Evolutionary conservation across 2,888 invertebrate species (phyloP).

Genomic region (Drosophila histrio): DNA sequence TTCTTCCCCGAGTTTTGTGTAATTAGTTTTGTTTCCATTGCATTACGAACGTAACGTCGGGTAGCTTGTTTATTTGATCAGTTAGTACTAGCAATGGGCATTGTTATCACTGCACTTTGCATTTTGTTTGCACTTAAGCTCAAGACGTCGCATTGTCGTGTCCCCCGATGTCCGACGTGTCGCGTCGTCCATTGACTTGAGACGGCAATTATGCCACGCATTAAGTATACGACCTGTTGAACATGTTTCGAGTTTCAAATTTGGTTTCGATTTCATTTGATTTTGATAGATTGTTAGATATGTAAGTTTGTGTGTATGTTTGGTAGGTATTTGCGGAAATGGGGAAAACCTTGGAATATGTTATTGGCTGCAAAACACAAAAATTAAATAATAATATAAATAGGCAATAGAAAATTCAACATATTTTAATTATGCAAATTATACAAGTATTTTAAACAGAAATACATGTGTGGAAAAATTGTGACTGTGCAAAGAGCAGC

Average conservation of each 20-base stretch:
- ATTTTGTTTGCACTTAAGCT: conserved; percentile 20
- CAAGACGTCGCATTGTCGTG: not conserved
- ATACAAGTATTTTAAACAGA: conserved; percentile 9
- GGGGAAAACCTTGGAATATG: conserved; percentile 40
- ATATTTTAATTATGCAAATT: conserved; percentile 47
- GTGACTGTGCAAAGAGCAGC: not conserved
- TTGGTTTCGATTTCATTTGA: conserved; percentile 14
- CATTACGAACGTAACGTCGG: conserved; percentile 4
- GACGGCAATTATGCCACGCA: conserved; percentile 2
- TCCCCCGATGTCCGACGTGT: not conserved
- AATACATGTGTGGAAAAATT: conserved; percentile 38
- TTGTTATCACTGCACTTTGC: conserved; percentile 40
- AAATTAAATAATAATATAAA: not conserved
- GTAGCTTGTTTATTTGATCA: conserved; percentile 29
- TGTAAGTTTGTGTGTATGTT: not conserved
- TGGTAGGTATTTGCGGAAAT: conserved; percentile 40
- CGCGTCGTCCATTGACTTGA: not conserved
- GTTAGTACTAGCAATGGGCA: not conserved
- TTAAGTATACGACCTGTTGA: conserved; percentile 30
- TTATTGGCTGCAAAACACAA: not conserved
- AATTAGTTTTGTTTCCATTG: conserved; percentile 14
- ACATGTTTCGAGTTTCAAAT: conserved; percentile 10
- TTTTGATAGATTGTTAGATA: conserved; percentile 37
- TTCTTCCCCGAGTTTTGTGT: not conserved
- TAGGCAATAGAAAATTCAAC: conserved; percentile 23